Evolutionary conservation across 2,113 vertebrate species (phyloP).

Genomic region (Hippocampus mohnikei): DNA sequence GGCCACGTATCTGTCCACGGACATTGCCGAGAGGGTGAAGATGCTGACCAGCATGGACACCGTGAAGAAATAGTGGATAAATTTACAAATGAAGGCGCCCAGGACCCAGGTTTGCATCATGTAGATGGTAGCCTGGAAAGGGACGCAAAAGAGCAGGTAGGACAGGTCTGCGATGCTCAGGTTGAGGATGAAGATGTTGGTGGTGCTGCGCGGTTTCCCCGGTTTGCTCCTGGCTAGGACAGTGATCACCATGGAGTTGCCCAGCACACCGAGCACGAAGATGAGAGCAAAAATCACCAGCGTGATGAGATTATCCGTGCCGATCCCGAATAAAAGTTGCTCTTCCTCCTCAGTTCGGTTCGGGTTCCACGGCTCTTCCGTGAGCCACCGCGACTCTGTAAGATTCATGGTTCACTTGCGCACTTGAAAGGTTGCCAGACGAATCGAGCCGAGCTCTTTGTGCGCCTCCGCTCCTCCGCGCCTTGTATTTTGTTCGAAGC

Average conservation of each 20-base stretch:
- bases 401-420: slow-evolving; percentile 63
- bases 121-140: slow-evolving; percentile 93
- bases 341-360: slow-evolving; percentile 45
- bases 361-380: slow-evolving; percentile 47
- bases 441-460: background rate
- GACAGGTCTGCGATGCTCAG: slow-evolving; percentile 93
- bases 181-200: slow-evolving; percentile 94
- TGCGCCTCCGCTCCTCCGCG: background rate
- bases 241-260: slow-evolving; percentile 92
- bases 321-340: slow-evolving; percentile 79
- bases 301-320: slow-evolving; percentile 85
- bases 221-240: slow-evolving; percentile 87
- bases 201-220: slow-evolving; percentile 86
- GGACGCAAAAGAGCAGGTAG: slow-evolving; percentile 94
- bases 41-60: slow-evolving; percentile 98
- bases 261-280: slow-evolving; percentile 87
- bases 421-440: background rate
- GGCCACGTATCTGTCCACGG: slow-evolving; percentile 94
- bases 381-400: slow-evolving; percentile 46
- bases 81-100: slow-evolving; percentile 93
- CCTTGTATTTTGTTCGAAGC: background rate
- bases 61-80: slow-evolving; percentile 93
- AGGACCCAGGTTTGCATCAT: slow-evolving; percentile 88
- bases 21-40: slow-evolving; percentile 94
- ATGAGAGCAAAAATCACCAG: slow-evolving; percentile 86